Evolutionary conservation across 1,140 invertebrate genomes (phyloP).

Genomic region (Bactericera cockerelli): DNA sequence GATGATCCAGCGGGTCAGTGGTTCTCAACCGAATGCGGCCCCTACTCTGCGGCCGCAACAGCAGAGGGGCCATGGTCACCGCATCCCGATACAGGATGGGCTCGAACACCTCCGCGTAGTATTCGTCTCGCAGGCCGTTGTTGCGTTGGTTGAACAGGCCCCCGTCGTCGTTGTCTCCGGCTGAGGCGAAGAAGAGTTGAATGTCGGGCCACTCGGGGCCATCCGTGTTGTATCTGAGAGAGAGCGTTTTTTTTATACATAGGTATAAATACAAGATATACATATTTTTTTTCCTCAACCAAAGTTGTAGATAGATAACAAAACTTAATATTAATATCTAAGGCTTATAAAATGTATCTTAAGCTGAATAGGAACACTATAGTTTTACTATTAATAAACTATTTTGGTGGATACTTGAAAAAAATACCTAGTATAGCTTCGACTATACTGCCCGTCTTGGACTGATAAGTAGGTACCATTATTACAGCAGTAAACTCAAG

Average conservation of each 20-base stretch:
- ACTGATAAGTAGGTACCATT: no score
- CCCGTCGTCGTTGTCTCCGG: conserved; percentile 55
- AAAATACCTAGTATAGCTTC: no score
- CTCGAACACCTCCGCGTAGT: conserved; percentile 47
- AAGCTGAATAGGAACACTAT: no score
- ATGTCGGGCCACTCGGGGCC: conserved; percentile 56
- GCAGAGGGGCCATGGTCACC: conserved; percentile 44
- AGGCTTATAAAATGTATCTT: no score
- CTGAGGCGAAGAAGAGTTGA: conserved; percentile 53
- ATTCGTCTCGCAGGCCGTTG: conserved; percentile 45
- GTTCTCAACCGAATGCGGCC: conserved; percentile 48
- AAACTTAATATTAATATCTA: no score
- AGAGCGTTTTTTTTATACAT: conserved; percentile 14
- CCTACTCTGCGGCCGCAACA: conserved; percentile 50
- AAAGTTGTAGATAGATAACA: no score
- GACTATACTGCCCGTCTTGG: no score
- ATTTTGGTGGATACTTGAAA: no score
- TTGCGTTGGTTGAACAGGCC: conserved; percentile 49
- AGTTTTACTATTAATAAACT: no score
- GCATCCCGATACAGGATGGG: conserved; percentile 47
- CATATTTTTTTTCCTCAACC: background rate
- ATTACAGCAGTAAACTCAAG: no score
- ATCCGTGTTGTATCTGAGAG: conserved; percentile 38
- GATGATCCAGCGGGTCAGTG: conserved; percentile 48
- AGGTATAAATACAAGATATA: background rate